Conservation (phyloP, 2,113 vertebrate genomes). For the Acrocephalus kingi region DNA sequence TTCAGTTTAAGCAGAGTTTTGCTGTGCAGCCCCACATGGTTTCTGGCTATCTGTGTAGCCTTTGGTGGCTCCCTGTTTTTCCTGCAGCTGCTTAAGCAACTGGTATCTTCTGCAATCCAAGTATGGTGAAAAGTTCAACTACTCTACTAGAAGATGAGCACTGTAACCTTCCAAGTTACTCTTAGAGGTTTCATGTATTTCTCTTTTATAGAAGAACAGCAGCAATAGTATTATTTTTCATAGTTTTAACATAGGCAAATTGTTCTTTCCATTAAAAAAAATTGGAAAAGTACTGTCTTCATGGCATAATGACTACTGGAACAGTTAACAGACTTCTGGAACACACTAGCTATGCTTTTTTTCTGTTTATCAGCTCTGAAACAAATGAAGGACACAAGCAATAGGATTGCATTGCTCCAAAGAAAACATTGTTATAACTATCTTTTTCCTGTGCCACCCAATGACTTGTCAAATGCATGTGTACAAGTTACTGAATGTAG, state of each 20-base stretch:
- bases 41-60: neutral
- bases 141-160: neutral
- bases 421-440: neutral
- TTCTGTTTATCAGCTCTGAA: neutral
- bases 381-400: neutral
- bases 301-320: neutral
- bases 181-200: neutral
- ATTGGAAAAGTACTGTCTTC: neutral
- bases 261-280: neutral
- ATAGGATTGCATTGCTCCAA: neutral
- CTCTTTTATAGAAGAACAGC: neutral
- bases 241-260: neutral
- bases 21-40: neutral
- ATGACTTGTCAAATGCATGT: neutral
- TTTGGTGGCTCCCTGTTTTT: neutral
- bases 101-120: neutral
- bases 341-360: neutral
- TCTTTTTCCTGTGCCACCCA: neutral
- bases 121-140: neutral
- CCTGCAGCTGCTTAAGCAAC: neutral
- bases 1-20: neutral
- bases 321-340: neutral
- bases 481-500: neutral
- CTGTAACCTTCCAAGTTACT: neutral
- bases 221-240: neutral